phyloP scores from a whole-genome alignment of 2,797 vertebrate genomes.

The Zenarchopterus dispar region DNA sequence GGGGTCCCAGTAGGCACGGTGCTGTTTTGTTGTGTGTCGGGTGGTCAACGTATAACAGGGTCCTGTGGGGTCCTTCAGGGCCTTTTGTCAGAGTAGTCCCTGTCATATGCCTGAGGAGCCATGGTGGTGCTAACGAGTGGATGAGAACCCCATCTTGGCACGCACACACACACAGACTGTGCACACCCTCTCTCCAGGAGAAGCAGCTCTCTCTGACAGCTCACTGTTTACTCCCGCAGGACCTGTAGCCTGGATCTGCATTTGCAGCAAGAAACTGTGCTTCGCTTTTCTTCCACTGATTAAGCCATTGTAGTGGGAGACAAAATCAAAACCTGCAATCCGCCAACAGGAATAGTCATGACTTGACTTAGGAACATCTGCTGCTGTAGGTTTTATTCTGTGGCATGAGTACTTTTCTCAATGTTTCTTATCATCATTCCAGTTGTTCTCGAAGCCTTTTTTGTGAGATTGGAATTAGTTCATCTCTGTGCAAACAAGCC shows the following conservation, averaged over 20 bases:
- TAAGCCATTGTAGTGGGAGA: conserved; percentile 54
- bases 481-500: conserved; percentile 66
- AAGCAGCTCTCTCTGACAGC: conserved; percentile 65
- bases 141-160: conserved; percentile 33
- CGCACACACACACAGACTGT: conserved; percentile 3
- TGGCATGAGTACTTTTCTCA: conserved; percentile 23
- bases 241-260: conserved; percentile 69
- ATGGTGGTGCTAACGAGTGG: conserved; percentile 55
- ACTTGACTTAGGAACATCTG: conserved; percentile 36
- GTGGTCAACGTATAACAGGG: conserved; percentile 67
- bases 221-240: conserved; percentile 74
- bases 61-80: conserved; percentile 61
- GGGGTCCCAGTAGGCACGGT: conserved; percentile 46
- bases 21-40: conserved; percentile 65
- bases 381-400: conserved; percentile 14
- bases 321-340: conserved; percentile 59
- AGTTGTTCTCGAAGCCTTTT: conserved; percentile 36
- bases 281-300: conserved; percentile 54
- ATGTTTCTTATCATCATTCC: conserved; percentile 58
- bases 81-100: conserved; percentile 56
- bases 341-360: conserved; percentile 29
- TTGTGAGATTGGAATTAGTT: conserved; percentile 64
- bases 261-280: conserved; percentile 56
- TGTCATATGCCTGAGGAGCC: conserved; percentile 71
- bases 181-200: conserved; percentile 41